Conservation (phyloP, 2,888 invertebrate genomes). For the Chymomyza procnemis region DNA sequence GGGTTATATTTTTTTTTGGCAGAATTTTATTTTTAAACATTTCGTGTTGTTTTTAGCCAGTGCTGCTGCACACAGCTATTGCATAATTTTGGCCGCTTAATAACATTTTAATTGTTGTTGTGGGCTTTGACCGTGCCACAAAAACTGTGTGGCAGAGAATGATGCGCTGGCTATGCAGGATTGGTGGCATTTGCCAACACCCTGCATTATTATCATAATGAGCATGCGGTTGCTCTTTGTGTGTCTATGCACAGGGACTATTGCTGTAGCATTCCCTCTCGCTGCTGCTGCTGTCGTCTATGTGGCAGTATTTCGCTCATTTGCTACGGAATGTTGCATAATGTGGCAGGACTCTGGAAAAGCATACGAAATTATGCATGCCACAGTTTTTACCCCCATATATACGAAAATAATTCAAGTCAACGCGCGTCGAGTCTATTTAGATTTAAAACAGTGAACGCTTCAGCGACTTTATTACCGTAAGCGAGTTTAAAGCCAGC, state of each 20-base stretch:
- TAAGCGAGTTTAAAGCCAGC: constrained; percentile 61
- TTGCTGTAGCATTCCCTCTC: neutral
- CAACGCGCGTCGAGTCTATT: constrained; percentile 55
- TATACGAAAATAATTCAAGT: constrained; percentile 53
- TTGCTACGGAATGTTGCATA: constrained; percentile 64
- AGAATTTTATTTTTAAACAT: neutral
- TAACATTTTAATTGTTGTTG: constrained; percentile 70
- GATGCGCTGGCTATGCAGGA: neutral
- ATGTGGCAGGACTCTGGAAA: constrained; percentile 54
- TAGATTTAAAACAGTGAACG: constrained; percentile 65
- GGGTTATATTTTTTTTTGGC: neutral
- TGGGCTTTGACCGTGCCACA: constrained; percentile 58
- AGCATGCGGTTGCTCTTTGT: constrained; percentile 43
- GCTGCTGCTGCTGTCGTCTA: neutral
- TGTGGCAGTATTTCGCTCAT: constrained; percentile 19
- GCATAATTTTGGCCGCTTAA: constrained; percentile 68
- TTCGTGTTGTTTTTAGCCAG: constrained; percentile 12
- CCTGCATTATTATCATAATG: constrained; percentile 64
- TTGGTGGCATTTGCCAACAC: neutral
- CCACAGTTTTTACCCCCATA: constrained; percentile 42
- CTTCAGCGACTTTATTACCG: constrained; percentile 65
- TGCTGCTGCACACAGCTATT: constrained; percentile 41
- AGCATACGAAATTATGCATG: constrained; percentile 64
- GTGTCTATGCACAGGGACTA: neutral
- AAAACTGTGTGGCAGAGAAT: neutral